These are phyloP conservation scores for Caenorhabditis sulstoni DNA, from an alignment of 2,888 invertebrate species.

Conservation along the genomic window DNA sequence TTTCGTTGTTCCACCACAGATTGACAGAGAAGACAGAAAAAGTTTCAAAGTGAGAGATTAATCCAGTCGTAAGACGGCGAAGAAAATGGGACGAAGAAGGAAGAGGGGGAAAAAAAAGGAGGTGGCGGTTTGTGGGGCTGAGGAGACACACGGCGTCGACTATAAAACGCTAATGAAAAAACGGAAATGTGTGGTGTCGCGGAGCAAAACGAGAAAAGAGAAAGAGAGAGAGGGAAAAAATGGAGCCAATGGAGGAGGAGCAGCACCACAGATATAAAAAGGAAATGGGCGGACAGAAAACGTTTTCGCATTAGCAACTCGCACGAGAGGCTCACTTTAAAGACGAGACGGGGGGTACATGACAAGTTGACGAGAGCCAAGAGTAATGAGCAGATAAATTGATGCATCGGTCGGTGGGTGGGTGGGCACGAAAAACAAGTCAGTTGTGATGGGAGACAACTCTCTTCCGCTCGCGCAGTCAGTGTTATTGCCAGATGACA, in stretches of 20 bases:
- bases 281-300: too few relatives aligned
- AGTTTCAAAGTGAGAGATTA: slow-evolving; percentile 13
- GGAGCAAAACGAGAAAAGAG: not conserved
- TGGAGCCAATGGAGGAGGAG: not conserved
- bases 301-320: slow-evolving; percentile 3
- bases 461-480: not conserved
- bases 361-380: slow-evolving; percentile 39
- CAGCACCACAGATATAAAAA: not conserved
- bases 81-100: not conserved
- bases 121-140: not conserved
- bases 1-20: slow-evolving; percentile 11
- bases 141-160: not conserved
- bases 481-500: slow-evolving; percentile 37
- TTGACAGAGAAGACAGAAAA: not conserved
- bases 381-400: slow-evolving; percentile 51
- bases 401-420: slow-evolving; percentile 24
- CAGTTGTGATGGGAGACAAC: slow-evolving; percentile 21
- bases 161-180: slow-evolving; percentile 46
- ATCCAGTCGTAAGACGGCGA: slow-evolving; percentile 2
- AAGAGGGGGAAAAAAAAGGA: slow-evolving; percentile 13
- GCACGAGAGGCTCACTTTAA: not conserved
- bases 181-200: slow-evolving; percentile 2
- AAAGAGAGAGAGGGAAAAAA: not conserved
- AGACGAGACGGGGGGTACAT: slow-evolving; percentile 7
- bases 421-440: slow-evolving; percentile 20